phyloP scores from a whole-genome alignment of 2,888 invertebrate genomes.

The Synanthedon formicaeformis region DNA sequence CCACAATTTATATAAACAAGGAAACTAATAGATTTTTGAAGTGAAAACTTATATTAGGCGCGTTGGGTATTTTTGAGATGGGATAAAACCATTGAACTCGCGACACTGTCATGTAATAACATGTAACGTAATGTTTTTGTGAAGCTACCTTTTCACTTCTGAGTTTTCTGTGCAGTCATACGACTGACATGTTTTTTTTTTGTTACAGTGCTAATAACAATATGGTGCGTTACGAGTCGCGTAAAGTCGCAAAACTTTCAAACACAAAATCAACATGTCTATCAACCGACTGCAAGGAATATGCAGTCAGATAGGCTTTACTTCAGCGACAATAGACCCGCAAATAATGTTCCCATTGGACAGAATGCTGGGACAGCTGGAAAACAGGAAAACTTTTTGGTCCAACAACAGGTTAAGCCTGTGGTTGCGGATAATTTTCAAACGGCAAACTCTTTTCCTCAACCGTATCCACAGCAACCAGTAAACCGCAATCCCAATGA shows the following conservation, averaged over 20 bases:
- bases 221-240: constrained; percentile 1
- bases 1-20: too few species aligned
- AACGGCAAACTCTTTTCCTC: not conserved
- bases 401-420: not conserved
- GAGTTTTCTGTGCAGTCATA: too few species aligned
- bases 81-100: too few species aligned
- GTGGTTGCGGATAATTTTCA: not conserved
- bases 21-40: too few species aligned
- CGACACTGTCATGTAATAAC: too few species aligned
- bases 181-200: not conserved
- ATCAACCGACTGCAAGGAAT: not conserved
- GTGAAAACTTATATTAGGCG: too few species aligned
- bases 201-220: constrained; percentile 4
- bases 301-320: not conserved
- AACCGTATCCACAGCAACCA: constrained; percentile 1
- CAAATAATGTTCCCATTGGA: not conserved
- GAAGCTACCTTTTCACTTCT: too few species aligned
- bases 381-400: not conserved
- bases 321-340: not conserved
- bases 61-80: too few species aligned
- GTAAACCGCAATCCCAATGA: not conserved
- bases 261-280: not conserved
- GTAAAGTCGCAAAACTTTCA: not conserved
- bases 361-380: not conserved
- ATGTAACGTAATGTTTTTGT: too few species aligned